phyloP scores from a whole-genome alignment of 1,140 invertebrate genomes.

The Microplitis mediator region DNA sequence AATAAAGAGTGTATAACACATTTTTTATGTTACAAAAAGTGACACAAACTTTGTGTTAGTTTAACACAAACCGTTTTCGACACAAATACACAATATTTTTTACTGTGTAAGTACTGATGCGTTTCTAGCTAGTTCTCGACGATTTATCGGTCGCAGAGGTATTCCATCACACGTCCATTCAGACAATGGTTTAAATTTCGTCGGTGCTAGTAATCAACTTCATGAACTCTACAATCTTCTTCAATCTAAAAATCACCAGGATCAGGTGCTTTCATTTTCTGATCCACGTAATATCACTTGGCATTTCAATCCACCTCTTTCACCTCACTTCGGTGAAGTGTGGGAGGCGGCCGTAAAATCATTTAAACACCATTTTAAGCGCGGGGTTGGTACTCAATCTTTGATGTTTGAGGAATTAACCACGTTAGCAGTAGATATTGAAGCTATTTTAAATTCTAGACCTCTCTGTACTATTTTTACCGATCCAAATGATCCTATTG shows the following conservation, averaged over 20 bases:
- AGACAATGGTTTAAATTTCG: constrained; percentile 24
- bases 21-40: too few relatives aligned
- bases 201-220: constrained; percentile 11
- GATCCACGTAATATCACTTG: constrained; percentile 24
- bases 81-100: too few relatives aligned
- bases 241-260: background rate
- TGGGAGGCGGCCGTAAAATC: constrained; percentile 38
- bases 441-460: constrained; percentile 6
- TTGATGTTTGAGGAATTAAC: constrained; percentile 35
- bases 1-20: too few relatives aligned
- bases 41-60: too few relatives aligned
- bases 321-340: constrained; percentile 39
- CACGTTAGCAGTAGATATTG: constrained; percentile 34
- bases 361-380: constrained; percentile 22
- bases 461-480: background rate
- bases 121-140: constrained; percentile 36
- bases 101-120: constrained; percentile 24
- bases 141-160: background rate
- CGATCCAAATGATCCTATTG: constrained; percentile 26
- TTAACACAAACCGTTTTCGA: too few relatives aligned
- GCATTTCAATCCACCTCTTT: constrained; percentile 40
- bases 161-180: constrained; percentile 12
- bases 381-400: constrained; percentile 7
- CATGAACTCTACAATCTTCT: background rate
- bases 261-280: constrained; percentile 35